These are phyloP conservation scores for Dryomyza anilis DNA, from an alignment of 2,888 invertebrate genomes.

Conservation along the genomic window DNA sequence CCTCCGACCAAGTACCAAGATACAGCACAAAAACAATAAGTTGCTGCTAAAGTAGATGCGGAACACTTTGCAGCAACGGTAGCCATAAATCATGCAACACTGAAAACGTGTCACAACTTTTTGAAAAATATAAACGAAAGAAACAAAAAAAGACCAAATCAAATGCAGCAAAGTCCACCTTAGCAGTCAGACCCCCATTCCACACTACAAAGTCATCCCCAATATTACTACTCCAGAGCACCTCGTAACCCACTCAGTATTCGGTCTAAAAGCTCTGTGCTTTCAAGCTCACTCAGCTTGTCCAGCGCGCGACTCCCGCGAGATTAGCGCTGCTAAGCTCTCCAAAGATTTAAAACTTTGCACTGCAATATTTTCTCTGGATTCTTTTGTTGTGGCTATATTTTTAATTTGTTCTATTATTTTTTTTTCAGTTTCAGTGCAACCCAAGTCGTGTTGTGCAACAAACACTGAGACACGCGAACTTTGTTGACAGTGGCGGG, in stretches of 20 bases:
- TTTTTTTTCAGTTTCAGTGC: neutral
- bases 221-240: too few relatives aligned
- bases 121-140: neutral
- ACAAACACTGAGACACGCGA: neutral
- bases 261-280: too few relatives aligned
- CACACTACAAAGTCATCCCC: too few relatives aligned
- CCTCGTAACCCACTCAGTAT: too few relatives aligned
- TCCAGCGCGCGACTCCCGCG: neutral
- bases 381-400: neutral
- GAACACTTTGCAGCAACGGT: slow-evolving; percentile 26
- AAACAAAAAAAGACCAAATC: slow-evolving; percentile 3
- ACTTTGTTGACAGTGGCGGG: slow-evolving; percentile 17
- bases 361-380: neutral
- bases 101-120: slow-evolving; percentile 23
- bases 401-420: neutral
- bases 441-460: neutral
- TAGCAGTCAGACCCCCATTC: too few relatives aligned
- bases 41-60: too few relatives aligned
- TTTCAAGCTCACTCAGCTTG: neutral
- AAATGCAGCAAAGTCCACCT: slow-evolving; percentile 13
- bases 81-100: slow-evolving; percentile 47
- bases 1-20: too few relatives aligned
- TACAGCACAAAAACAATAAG: too few relatives aligned
- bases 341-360: slow-evolving; percentile 15
- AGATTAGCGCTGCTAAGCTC: slow-evolving; percentile 6